Conservation (phyloP, 2,113 vertebrate species). For the Myrmecophaga tridactyla region DNA sequence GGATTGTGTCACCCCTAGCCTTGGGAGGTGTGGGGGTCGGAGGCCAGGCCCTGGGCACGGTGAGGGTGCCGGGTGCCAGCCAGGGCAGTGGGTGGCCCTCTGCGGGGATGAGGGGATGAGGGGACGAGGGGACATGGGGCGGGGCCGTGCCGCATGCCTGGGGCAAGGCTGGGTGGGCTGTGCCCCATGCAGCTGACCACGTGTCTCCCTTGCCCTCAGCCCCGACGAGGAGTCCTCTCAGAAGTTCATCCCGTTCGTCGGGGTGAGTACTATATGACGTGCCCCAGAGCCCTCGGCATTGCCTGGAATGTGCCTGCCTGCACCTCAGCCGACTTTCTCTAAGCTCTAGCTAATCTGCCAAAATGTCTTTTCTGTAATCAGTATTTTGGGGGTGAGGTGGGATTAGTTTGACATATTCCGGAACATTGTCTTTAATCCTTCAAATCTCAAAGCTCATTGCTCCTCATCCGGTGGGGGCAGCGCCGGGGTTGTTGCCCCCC, state of each 20-base stretch:
- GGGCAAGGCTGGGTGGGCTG: too few relatives aligned
- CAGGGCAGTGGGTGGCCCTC: too few relatives aligned
- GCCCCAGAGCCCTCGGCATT: not conserved
- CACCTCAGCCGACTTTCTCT: fast-evolving
- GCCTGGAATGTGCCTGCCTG: fast-evolving
- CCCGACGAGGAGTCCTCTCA: slow-evolving; percentile 97
- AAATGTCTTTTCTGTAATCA: fast-evolving
- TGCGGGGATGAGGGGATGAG: too few relatives aligned
- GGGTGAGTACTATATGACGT: slow-evolving; percentile 84
- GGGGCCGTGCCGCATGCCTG: too few relatives aligned
- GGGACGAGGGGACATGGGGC: too few relatives aligned
- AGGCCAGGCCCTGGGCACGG: too few relatives aligned
- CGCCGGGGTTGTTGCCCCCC: too few relatives aligned
- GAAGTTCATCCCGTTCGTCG: slow-evolving; percentile 98
- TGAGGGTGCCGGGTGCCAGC: too few relatives aligned
- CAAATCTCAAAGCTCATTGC: fast-evolving
- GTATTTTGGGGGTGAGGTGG: too few relatives aligned
- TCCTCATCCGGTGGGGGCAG: not conserved
- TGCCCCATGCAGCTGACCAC: slow-evolving; percentile 11
- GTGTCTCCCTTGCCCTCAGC: slow-evolving; percentile 82
- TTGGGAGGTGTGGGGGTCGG: too few relatives aligned
- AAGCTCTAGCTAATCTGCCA: fast-evolving
- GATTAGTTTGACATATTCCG: fast-evolving
- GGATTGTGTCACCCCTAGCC: too few relatives aligned
- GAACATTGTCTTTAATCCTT: not conserved